Base-by-base conservation (phyloP, 64 coral and sea anemone genomes). In the Dendrophyllia cribrosa region DNA sequence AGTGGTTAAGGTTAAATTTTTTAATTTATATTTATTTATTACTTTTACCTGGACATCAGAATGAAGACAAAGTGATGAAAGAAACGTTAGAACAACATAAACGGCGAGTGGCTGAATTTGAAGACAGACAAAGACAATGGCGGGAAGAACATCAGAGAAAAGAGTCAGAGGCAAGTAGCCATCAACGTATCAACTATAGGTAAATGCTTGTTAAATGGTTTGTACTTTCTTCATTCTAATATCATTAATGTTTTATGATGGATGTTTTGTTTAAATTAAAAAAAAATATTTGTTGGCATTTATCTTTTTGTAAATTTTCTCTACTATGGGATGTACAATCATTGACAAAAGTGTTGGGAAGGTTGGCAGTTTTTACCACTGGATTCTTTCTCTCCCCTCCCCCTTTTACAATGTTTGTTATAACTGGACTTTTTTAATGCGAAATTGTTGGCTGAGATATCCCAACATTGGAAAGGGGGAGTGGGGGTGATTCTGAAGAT, bases 81-180 rank as follows among this genome's bases (percentile, higher is more conserved):
- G 95, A 97, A n/a, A 94, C 92, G 52, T 70, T 97, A 88, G 95
- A 97, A 26, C 95, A 97, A 91, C 87, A 92, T 51, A 97, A 97
- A 69, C 88, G 93, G 81, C 86, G 95, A 91, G n/a, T 97, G 70
- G 95, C 95, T 25, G 95, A 97, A 69, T 97, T 97, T 94, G 95
- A 97, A 87, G 95, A 97, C 4, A 58, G 95, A 5, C 95, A 97
- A 81, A 89, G 95, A 70, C 95, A 97, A 25, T 97, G 95, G 95
- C 71, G 92, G 59, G 95, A 97, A 94, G 95, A 97, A 12, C 95
- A 97, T 59, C 95, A 97, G 68, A 75, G 95, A 58, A 97, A 97
- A 89, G 95, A 97, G 82, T 94, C 73, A 19, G 95, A 97, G 95
- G 95, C 95, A 97, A 97, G 95, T 97, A 97, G 79, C 92, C 95